Evolutionary conservation across 2,113 vertebrate genomes (phyloP).

Genomic region (Platysternon megacephalum): DNA sequence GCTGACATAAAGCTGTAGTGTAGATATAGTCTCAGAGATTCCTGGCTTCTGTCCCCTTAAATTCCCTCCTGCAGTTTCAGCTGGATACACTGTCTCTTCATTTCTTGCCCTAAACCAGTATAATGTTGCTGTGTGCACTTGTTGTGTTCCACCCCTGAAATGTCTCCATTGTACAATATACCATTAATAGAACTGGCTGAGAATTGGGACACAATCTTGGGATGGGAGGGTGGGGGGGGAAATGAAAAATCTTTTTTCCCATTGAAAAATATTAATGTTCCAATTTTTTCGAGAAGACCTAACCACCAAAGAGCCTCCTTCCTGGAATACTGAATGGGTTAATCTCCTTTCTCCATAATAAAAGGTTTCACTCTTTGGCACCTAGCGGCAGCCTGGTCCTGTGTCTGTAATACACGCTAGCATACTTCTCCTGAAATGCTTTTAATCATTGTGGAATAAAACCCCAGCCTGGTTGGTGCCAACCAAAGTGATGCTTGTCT

Average conservation of each 20-base stretch:
- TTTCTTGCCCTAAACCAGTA: neutral
- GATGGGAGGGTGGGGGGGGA: neutral
- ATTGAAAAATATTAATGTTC: neutral
- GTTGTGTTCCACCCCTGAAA: neutral
- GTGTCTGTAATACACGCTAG: constrained; percentile 57
- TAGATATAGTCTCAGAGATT: neutral
- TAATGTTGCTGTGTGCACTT: neutral
- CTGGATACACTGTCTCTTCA: neutral
- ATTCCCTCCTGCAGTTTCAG: neutral
- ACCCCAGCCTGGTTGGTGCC: constrained; percentile 69
- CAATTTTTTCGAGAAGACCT: neutral
- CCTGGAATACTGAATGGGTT: constrained; percentile 19
- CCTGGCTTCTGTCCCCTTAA: neutral
- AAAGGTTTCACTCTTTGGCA: constrained; percentile 66
- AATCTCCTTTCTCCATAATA: constrained; percentile 42
- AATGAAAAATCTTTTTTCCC: neutral
- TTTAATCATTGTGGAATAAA: constrained; percentile 72
- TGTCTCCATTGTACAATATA: neutral
- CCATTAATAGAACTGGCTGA: neutral
- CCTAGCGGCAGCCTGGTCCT: constrained; percentile 46
- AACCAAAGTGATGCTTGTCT: constrained; percentile 72
- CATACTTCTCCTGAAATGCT: constrained; percentile 62
- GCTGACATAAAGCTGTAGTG: too few relatives aligned
- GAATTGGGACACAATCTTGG: neutral
- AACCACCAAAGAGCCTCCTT: neutral